Base-by-base conservation (phyloP, 2,888 invertebrate species). In the Hydrotaea diabolus region DNA sequence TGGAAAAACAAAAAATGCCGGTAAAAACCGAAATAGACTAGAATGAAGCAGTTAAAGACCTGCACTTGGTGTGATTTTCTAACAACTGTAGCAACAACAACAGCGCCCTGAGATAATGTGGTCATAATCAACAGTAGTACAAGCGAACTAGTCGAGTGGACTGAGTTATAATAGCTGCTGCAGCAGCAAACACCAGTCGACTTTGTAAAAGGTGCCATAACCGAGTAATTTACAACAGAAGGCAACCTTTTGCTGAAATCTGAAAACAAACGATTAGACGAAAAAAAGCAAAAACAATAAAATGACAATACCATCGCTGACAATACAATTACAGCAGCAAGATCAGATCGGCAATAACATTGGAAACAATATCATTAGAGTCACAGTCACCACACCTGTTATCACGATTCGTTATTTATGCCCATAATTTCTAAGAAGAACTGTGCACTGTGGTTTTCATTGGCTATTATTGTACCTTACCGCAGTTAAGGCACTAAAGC, bases 1-100 rank as follows among this genome's bases (percentile, higher is more conserved):
- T 46, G 46, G 46, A 55, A 57, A 73, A 55, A 49, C 19, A 72
- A 36, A n/a, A 82, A 77, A 72, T 76, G 79, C 85, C 77, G 79
- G 85, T 85, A 62, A 73, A 62, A 85, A 85, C 85, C 79, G 77
- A 79, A 75, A 79, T 53, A 62, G 59, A 79, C 85, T 77, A 85
- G 82, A 82, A 79, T 62, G 49, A 85, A 77, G 76, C 82, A 69
- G 85, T 85, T 85, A 55, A 82, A 79, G 76, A 73, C 79, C 85
- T 82, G 78, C 80, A 78, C 85, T 82, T 82, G 79, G 69, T 62
- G 81, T 59, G 7, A n/a, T 53, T 39, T 43, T 53, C 23, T 53
- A n/a, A 59, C 64, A 72, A 55, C 59, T 57, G 2, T 43, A 11
- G 21, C n/a, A 49, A 69, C 69, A 69, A 69, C 19, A 26, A 17